Evolutionary conservation across 2,888 invertebrate genomes (phyloP).

Genomic region (Pristionchus fissidentatus): DNA sequence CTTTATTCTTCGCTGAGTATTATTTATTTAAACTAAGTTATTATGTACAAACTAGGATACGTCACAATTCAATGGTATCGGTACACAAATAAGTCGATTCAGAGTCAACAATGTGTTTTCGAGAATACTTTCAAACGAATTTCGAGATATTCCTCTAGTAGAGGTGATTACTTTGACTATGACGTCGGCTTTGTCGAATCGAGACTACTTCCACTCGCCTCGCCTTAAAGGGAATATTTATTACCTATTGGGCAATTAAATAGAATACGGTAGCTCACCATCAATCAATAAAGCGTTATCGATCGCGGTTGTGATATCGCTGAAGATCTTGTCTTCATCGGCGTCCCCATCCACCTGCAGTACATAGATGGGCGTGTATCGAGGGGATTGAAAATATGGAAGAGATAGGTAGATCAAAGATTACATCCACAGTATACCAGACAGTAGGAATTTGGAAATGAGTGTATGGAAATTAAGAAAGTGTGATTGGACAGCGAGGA

Average conservation of each 20-base stretch:
- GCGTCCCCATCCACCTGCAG: slow-evolving; percentile 72
- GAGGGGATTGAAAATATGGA: neutral
- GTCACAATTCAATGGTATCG: neutral
- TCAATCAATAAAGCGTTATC: slow-evolving; percentile 71
- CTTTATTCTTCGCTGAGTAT: neutral
- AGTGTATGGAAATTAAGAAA: neutral
- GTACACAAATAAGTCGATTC: neutral
- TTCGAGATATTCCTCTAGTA: neutral
- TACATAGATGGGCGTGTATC: slow-evolving; percentile 26
- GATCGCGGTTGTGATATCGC: slow-evolving; percentile 67
- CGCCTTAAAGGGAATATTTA: slow-evolving; percentile 8
- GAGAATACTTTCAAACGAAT: too few species aligned
- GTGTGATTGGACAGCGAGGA: neutral
- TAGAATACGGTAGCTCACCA: slow-evolving; percentile 57
- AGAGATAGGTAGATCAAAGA: slow-evolving; percentile 36
- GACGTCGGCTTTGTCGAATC: slow-evolving; percentile 1
- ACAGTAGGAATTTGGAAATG: neutral
- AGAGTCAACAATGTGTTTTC: slow-evolving; percentile 4
- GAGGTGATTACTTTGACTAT: neutral
- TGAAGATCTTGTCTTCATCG: slow-evolving; percentile 70
- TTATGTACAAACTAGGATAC: slow-evolving; percentile 1
- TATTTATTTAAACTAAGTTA: neutral
- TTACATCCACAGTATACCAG: slow-evolving; percentile 29
- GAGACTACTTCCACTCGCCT: slow-evolving; percentile 46
- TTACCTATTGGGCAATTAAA: neutral